These are phyloP conservation scores for Acanthacorydalis orientalis DNA, from an alignment of 2,888 invertebrate species.

Conservation along the genomic window DNA sequence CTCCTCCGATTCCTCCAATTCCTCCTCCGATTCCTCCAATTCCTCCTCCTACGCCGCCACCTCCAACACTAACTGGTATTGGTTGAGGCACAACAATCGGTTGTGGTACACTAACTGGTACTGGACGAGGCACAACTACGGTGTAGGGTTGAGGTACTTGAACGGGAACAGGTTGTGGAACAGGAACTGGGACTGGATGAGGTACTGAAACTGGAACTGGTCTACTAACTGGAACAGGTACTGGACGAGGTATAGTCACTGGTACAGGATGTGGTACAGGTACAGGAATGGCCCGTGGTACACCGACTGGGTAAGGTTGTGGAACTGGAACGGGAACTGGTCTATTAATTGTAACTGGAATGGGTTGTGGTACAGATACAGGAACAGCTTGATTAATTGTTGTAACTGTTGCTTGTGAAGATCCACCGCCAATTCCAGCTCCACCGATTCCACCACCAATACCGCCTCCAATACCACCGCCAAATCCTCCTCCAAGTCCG, in stretches of 20 bases:
- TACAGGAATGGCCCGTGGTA: conserved; percentile 31
- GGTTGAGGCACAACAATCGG: conserved; percentile 27
- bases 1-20: neutral
- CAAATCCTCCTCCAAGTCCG: conserved; percentile 6
- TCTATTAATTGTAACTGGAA: conserved; percentile 28
- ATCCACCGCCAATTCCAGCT: conserved; percentile 18
- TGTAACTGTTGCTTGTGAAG: conserved; percentile 21
- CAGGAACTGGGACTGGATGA: conserved; percentile 23
- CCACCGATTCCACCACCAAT: conserved; percentile 7
- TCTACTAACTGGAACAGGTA: conserved; percentile 22
- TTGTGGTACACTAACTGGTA: conserved; percentile 35
- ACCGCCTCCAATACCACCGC: conserved; percentile 6
- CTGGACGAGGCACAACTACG: conserved; percentile 28
- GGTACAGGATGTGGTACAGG: conserved; percentile 24
- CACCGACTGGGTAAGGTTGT: conserved; percentile 31
- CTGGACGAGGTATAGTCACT: conserved; percentile 22
- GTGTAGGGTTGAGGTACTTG: conserved; percentile 25
- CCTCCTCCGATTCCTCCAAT: neutral
- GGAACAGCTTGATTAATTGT: conserved; percentile 21
- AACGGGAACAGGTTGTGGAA: conserved; percentile 31
- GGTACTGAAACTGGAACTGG: conserved; percentile 19
- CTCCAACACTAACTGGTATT: conserved; percentile 4
- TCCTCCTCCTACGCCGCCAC: conserved; percentile 3
- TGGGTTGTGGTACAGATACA: conserved; percentile 24
- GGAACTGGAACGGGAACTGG: conserved; percentile 34